Conservation (phyloP, 2,888 invertebrate species). For the Lypha dubia region DNA sequence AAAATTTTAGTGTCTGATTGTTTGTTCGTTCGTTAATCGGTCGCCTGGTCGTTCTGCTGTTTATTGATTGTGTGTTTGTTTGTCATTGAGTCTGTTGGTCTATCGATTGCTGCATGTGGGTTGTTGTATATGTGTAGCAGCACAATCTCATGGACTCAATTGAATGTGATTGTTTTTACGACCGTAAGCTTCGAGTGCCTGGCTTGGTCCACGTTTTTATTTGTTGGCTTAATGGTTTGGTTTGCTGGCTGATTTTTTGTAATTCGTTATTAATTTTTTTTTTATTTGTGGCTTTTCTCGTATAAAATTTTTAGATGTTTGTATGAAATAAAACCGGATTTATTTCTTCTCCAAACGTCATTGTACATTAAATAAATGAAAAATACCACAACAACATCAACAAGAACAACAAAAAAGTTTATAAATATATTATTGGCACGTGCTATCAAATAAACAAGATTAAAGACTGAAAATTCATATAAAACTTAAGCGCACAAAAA, state of each 20-base stretch:
- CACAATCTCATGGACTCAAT: slow-evolving; percentile 45
- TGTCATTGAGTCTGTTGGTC: slow-evolving; percentile 9
- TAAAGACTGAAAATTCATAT: slow-evolving; percentile 61
- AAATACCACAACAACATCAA: slow-evolving; percentile 21
- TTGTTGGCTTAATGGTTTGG: slow-evolving; percentile 29
- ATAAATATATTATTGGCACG: slow-evolving; percentile 71
- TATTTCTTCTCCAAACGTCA: slow-evolving; percentile 39
- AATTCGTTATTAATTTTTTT: slow-evolving; percentile 9
- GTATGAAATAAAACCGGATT: slow-evolving; percentile 61
- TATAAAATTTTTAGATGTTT: slow-evolving; percentile 37
- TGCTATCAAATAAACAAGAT: slow-evolving; percentile 65
- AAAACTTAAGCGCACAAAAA: slow-evolving; percentile 35
- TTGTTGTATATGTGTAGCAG: background rate
- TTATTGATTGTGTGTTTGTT: background rate
- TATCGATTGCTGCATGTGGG: slow-evolving; percentile 11
- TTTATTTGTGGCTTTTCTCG: slow-evolving; percentile 35
- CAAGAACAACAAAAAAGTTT: slow-evolving; percentile 29
- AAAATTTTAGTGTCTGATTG: slow-evolving; percentile 17
- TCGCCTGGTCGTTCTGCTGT: background rate
- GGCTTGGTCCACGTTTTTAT: background rate
- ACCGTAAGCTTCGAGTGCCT: slow-evolving; percentile 23
- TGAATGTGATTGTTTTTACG: slow-evolving; percentile 26
- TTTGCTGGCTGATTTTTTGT: slow-evolving; percentile 1
- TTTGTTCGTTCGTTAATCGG: background rate
- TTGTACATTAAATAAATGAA: slow-evolving; percentile 52